Percentiles rank a stretch among this genome's conserved stretches.
phyloP scores from a whole-genome alignment of 1,140 invertebrate genomes.

The Hyphantria cunea region DNA sequence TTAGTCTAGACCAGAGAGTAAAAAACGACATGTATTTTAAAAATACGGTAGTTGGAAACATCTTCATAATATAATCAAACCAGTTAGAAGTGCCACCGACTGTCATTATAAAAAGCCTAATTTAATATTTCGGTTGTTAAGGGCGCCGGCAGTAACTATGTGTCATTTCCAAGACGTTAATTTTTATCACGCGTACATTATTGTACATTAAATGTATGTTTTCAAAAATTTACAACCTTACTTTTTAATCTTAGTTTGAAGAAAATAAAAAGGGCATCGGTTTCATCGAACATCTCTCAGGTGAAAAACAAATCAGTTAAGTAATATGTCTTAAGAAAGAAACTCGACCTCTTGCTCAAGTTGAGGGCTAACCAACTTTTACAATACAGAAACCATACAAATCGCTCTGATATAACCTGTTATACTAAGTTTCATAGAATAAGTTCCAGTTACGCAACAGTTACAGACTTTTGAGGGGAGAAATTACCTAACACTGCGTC shows the following conservation, averaged over 20 bases:
- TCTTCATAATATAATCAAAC: constrained; percentile 21
- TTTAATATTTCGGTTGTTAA: constrained; percentile 54
- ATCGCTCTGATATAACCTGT: constrained; percentile 16
- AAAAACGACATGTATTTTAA: constrained; percentile 1
- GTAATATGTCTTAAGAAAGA: no score
- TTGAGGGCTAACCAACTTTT: no score
- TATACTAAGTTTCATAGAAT: constrained; percentile 13
- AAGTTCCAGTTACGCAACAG: constrained; percentile 37
- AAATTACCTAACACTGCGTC: constrained; percentile 41
- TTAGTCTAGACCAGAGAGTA: no score
- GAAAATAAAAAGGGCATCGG: no score
- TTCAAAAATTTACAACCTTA: not conserved
- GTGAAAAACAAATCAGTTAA: no score
- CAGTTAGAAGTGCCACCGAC: constrained; percentile 21
- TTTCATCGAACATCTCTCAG: no score
- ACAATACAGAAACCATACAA: constrained; percentile 18
- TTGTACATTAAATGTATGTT: constrained; percentile 27
- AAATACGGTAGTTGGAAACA: not conserved
- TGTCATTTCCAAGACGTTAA: constrained; percentile 69
- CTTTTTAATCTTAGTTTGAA: no score
- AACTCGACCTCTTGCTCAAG: no score
- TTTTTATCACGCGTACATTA: constrained; percentile 54
- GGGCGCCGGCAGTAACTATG: constrained; percentile 58
- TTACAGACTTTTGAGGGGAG: constrained; percentile 34
- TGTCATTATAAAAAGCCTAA: constrained; percentile 33